Base-by-base conservation (phyloP, 2,797 vertebrate genomes). In the Denticeps clupeoides region DNA sequence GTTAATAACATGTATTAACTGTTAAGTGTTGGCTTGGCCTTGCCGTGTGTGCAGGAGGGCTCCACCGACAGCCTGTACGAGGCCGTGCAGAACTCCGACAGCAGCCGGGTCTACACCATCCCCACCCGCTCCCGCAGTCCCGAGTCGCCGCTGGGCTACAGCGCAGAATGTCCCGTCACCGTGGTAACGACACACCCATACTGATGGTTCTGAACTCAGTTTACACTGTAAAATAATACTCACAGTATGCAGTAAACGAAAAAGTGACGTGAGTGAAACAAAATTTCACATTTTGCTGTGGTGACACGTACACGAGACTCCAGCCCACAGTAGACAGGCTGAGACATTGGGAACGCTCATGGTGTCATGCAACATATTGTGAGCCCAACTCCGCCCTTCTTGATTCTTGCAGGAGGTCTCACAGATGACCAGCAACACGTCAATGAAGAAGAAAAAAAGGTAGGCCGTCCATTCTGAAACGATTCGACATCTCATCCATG, bases 21-120 rank as follows among this genome's bases (percentile, higher is more conserved):
- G 21, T 28, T 31, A 9, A 21, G 4, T 48, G 18, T 22, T 47
- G 7, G 29, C 55, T 19, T 35, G 2, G 45, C 15, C 19, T 28
- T n/a, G n/a, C n/a, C n/a, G n/a, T n/a, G n/a, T n/a, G 63, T 15
- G 16, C 63, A 86, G 83, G 84, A 84, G 63, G 91, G 92, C 6
- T 97, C 91, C 5, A 89, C 87, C 83, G 91, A 95, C 65, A 94
- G 86, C 46, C 70, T 97, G 55, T 94, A 95, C 33, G 91, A 98
- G 64, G 87, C 79, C 0, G 83, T 87, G 54, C 79, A 84, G 72
- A 73, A 78, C 45, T 77, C 74, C 12, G 56, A 71, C 6, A 79
- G 84, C 2, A 57, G 61, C 2, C 75, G 76, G 3, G 77, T 82
- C 0, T 67, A 55, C 11, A 55, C 60, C 10, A n/a, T 55, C 7